Conservation (phyloP, 2,888 invertebrate species). For the Pheosia gnoma region DNA sequence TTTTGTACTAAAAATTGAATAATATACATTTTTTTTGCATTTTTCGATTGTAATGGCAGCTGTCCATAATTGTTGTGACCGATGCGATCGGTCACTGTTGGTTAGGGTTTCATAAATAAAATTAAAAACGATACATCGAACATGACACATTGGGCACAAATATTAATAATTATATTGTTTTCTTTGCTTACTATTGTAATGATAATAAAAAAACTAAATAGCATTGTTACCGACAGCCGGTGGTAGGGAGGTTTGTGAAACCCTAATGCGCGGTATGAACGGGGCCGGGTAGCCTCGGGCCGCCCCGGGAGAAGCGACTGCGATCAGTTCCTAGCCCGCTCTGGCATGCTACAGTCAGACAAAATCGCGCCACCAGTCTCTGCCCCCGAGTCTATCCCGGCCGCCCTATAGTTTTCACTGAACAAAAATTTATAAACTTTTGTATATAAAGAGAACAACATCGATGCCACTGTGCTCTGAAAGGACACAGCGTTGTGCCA, state of each 20-base stretch:
- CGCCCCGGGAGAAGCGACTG: constrained; percentile 10
- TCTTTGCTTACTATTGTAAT: constrained; percentile 66
- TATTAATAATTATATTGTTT: constrained; percentile 59
- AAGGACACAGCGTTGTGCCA: constrained; percentile 80
- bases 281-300: constrained; percentile 19
- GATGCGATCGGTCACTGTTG: constrained; percentile 69
- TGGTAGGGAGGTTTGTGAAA: constrained; percentile 63
- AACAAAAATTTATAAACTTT: constrained; percentile 57
- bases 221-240: constrained; percentile 61
- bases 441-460: constrained; percentile 75
- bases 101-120: constrained; percentile 78
- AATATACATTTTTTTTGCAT: constrained; percentile 79
- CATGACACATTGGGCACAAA: constrained; percentile 84
- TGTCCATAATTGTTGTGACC: constrained; percentile 73
- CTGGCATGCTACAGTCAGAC: neutral
- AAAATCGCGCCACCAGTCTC: constrained; percentile 19
- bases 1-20: constrained; percentile 72
- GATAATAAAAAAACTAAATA: constrained; percentile 55
- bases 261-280: constrained; percentile 51
- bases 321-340: constrained; percentile 7
- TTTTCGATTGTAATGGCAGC: constrained; percentile 81
- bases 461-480: constrained; percentile 73
- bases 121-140: constrained; percentile 80
- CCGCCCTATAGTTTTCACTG: constrained; percentile 58
- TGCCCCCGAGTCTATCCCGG: constrained; percentile 24